Base-by-base conservation (phyloP, 2,797 vertebrate genomes). In the Hyperoplus lanceolatus region DNA sequence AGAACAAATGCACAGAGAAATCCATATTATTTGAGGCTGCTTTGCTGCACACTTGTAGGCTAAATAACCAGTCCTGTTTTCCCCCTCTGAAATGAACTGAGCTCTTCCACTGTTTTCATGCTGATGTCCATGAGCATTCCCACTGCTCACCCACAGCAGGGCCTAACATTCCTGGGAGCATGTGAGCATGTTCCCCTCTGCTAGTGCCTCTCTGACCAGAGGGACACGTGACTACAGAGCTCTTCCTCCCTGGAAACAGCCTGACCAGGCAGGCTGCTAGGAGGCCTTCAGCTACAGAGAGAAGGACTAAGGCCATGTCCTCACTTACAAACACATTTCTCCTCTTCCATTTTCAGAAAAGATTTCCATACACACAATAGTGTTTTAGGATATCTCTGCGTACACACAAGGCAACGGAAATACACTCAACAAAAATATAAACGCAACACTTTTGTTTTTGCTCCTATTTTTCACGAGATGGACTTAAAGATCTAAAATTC, bases 131-230 rank as follows among this genome's bases (percentile, higher is more conserved):
- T 62, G 70, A 79, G 81, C 75, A 70, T 3, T 84, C 85, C 78
- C 54, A 67, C 82, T 58, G 84, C 77, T 85, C 75, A 70, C 71
- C 81, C 85, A 88, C 84, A 90, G 87, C 88, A 88, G 68, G 83
- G 80, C 59, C 75, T 38, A 48, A 86, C 89, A 91, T 93, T 93
- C 91, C 91, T 84, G 81, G 56, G 71, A 90, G 81, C 91, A 91
- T 90, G 89, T 91, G 90, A 91, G 21, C 21, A 21, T 80, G 76
- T 83, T 79, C 87, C 73, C 59, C 87, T 76, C 55, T 41, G 45
- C 71, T 61, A 14, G 36, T 16, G 60, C 71, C 74, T 55, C 72
- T 53, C 62, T 62, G 77, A 75, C 82, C 81, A 74, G 65, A 57
- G 50, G 18, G 74, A 71, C 89, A 87, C 65, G 79, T 89, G 89